Evolutionary conservation across 2,888 invertebrate species (phyloP).

Genomic region (Synanthedon vespiformis): DNA sequence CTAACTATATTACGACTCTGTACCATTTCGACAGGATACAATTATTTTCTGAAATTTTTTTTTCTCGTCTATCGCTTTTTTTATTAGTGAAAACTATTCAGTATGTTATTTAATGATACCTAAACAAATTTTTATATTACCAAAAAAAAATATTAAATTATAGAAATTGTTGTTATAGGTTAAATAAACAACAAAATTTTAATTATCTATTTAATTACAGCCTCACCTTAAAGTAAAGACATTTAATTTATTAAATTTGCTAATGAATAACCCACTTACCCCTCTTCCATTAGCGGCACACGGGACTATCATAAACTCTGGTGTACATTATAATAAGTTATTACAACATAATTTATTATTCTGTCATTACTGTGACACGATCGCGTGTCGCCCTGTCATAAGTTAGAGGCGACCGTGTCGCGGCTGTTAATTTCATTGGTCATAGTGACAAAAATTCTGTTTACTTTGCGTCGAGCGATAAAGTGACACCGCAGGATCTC

Average conservation of each 20-base stretch:
- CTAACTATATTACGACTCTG: no score
- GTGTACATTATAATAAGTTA: conserved; percentile 65
- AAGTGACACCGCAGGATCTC: conserved; percentile 42
- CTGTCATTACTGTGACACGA: conserved; percentile 62
- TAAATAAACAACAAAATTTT: no score
- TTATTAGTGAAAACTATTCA: no score
- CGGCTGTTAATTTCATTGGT: conserved; percentile 61
- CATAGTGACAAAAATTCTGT: conserved; percentile 69
- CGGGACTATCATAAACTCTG: conserved; percentile 40
- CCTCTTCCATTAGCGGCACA: conserved; percentile 32
- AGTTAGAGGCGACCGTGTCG: conserved; percentile 45
- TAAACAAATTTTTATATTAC: no score
- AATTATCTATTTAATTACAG: background rate
- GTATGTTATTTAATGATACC: no score
- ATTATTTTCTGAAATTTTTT: no score
- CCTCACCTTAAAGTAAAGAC: conserved; percentile 1
- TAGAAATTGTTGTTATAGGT: no score
- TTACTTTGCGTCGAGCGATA: conserved; percentile 41
- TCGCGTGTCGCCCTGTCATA: conserved; percentile 61
- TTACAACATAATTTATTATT: conserved; percentile 68
- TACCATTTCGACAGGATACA: no score
- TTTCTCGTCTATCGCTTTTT: no score
- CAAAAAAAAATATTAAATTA: no score
- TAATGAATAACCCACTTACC: conserved; percentile 43
- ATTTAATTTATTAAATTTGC: conserved; percentile 52